These are phyloP conservation scores for Papilio dardanus DNA, from an alignment of 1,140 invertebrate genomes.

Conservation along the genomic window DNA sequence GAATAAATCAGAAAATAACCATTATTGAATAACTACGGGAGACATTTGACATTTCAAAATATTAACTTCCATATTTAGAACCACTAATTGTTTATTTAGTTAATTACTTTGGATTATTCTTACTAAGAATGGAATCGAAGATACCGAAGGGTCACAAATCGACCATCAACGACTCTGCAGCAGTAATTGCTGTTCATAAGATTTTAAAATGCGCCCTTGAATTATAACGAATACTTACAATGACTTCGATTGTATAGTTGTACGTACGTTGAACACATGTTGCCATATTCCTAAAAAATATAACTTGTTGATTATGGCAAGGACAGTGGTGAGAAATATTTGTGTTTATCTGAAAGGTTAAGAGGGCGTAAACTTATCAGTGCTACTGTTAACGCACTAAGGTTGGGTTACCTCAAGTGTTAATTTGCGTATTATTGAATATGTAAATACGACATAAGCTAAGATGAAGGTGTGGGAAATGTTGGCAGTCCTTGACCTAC, in stretches of 20 bases:
- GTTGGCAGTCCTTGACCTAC: constrained; percentile 54
- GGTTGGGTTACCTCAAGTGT: constrained; percentile 3
- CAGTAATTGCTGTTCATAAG: background rate
- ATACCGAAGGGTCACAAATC: too few species aligned
- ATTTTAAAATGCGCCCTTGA: background rate
- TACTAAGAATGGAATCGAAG: too few species aligned
- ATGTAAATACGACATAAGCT: constrained; percentile 43
- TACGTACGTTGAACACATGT: background rate
- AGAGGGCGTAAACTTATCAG: too few species aligned
- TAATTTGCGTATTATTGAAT: constrained; percentile 37
- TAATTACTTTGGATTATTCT: background rate
- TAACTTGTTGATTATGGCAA: background rate
- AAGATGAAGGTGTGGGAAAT: constrained; percentile 52
- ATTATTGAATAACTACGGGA: background rate
- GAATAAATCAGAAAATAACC: background rate
- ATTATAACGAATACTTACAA: too few species aligned
- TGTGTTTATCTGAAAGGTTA: too few species aligned
- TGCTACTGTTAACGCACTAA: background rate
- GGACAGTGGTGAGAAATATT: background rate
- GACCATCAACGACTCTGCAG: background rate
- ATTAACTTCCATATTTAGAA: background rate
- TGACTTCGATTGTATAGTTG: background rate
- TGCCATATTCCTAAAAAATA: background rate
- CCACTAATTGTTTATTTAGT: too few species aligned
- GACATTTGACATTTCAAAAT: background rate